Evolutionary conservation across 2,797 vertebrate genomes (phyloP), one percentile per base, ranked within the genome.

Genomic region (Melanotaenia boesemani): DNA sequence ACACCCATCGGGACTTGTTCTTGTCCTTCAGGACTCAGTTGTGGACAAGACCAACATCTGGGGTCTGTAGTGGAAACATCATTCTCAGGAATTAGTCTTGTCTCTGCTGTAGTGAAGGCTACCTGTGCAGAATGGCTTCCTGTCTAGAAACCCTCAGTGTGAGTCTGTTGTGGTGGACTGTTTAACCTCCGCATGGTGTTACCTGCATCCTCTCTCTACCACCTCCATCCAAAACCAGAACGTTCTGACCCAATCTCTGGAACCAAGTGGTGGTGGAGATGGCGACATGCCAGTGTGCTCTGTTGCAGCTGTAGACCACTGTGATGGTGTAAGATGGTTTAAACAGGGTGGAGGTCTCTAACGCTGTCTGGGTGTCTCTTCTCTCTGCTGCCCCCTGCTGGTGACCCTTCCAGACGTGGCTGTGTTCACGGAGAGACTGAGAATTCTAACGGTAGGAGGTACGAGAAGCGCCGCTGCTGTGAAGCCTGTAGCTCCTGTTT

Each of bases 381-480:
- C 79, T 79, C 76, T 82, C 37, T 89, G 87, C 91, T 90, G 85
- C 91, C 91, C 89, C 91, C 82, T 84, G 81, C 77, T 80, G 88
- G 80, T 56, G 61, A 81, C 76, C 39, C 81, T 56, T 88, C 94
- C 95, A 98, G 97, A 97, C 88, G 92, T 98, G 83, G 92, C 95
- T 70, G 92, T 89, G 93, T 97, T 96, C 96, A 96, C 97, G 97
- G 96, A 97, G 88, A 96, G 97, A 89, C 96, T 98, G 92, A 93
- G 94, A 94, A 89, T 96, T 94, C 96, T 99, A 83, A 98, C 96
- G 80, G 96, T 98, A 85, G 97, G 97, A 99, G 97, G 97, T 99
- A 99, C 63, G 94, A 88, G 77, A 61, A 75, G 24, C 80, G 34
- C 10, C 18, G 41, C 78, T 83, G 69, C 13, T 67, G 83, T 57